phyloP scores from a whole-genome alignment of 1,140 invertebrate species.

The Philaenus spumarius region DNA sequence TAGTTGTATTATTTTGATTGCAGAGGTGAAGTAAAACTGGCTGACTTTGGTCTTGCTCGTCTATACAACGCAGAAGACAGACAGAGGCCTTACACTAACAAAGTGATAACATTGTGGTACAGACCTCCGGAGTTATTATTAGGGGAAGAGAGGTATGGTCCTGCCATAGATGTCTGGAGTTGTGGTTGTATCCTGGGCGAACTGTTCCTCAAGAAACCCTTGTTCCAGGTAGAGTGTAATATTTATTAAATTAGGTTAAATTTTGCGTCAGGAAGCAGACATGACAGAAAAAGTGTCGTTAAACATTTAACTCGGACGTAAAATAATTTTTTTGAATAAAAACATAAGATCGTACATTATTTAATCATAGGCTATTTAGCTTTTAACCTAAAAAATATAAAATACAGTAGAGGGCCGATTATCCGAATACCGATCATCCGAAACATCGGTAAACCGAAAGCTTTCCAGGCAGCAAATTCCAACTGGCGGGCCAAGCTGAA shows the following conservation, averaged over 20 bases:
- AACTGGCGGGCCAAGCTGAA: too few species aligned
- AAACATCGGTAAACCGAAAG: too few species aligned
- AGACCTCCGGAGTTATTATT: constrained; percentile 93
- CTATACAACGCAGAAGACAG: constrained; percentile 94
- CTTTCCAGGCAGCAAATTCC: too few species aligned
- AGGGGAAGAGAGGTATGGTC: constrained; percentile 96
- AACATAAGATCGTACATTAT: too few species aligned
- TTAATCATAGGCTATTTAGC: too few species aligned
- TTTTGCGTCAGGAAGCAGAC: too few species aligned
- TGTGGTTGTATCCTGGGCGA: constrained; percentile 99
- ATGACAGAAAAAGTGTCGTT: too few species aligned
- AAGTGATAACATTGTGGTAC: constrained; percentile 99
- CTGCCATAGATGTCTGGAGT: constrained; percentile 99
- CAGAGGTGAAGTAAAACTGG: constrained; percentile 98
- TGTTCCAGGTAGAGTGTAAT: constrained; percentile 72
- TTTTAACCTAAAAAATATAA: too few species aligned
- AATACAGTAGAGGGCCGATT: too few species aligned
- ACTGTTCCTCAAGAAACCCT: constrained; percentile 91
- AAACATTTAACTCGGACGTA: too few species aligned
- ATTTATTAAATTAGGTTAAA: constrained; percentile 5
- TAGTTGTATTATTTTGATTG: constrained; percentile 31
- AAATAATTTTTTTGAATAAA: too few species aligned
- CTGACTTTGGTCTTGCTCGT: constrained; percentile 96
- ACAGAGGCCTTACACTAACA: constrained; percentile 93
- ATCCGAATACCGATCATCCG: too few species aligned